Percentiles rank a stretch among this genome's conserved stretches.
Evolutionary conservation across 2,888 invertebrate species (phyloP).

Genomic region (Melitaea athalia): DNA sequence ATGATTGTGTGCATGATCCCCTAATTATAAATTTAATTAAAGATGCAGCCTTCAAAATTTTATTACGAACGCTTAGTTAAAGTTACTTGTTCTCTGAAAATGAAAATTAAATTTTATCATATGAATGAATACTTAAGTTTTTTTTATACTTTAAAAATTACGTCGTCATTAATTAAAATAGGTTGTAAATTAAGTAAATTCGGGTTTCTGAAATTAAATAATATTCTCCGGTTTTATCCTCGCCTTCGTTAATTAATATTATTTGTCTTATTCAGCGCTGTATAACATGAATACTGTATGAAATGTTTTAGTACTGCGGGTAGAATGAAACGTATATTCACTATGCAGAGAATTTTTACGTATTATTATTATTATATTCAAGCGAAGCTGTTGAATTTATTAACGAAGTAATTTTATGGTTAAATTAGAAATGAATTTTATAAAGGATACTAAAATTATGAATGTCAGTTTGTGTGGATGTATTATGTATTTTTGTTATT

Average conservation of each 20-base stretch:
- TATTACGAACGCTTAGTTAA: neutral
- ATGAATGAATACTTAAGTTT: neutral
- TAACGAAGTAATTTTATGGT: neutral
- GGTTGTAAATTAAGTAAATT: conserved; percentile 15
- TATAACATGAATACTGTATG: neutral
- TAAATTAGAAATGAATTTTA: no score
- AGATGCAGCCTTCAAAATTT: neutral
- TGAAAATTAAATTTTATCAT: neutral
- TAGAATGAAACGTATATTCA: neutral
- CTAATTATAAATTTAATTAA: no score
- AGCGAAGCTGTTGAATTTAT: neutral
- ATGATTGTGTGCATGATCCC: no score
- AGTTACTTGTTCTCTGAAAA: neutral
- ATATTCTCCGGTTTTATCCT: conserved; percentile 19
- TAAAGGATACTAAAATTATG: no score
- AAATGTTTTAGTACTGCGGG: conserved; percentile 1
- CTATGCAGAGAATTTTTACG: no score
- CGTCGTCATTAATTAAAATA: conserved; percentile 12
- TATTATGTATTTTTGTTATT: no score
- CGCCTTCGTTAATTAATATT: conserved; percentile 21
- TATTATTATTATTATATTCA: neutral
- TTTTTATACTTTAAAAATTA: neutral
- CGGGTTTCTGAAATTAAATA: conserved; percentile 22
- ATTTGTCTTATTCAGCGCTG: conserved; percentile 8
- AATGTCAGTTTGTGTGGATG: no score